Evolutionary conservation across 2,113 vertebrate genomes (phyloP), one percentile per base, ranked within the genome.

Genomic region (Ellobius talpinus): DNA sequence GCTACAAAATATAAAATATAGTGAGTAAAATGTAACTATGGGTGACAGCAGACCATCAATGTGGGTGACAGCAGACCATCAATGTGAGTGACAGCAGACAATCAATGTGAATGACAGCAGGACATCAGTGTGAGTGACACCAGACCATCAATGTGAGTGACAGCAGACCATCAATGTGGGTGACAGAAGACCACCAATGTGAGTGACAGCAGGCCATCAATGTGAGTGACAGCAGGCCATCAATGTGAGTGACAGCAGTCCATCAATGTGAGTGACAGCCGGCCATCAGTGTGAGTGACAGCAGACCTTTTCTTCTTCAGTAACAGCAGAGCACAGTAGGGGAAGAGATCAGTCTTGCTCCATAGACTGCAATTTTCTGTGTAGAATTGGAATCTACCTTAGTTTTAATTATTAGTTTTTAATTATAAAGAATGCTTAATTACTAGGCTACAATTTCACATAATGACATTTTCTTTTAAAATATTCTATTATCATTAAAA

Each of bases 1-100:
- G 55, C 26, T 3, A 7, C 29, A 52, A 94, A 94, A 70, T 84
- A 85, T 76, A 52, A 94, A 94, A 70, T 84, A 85, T 76, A 90
- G 74, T 77, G 68, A 82, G 42, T 19, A 91, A 42, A 68, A 76
- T 39, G 63, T 10, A 31, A 58, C 55, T 55, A 23, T 36, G 63
- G 13, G 9, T 70, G 26, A 76, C 94, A 95, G 63, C 12, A 12
- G 78, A 12, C n/a, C 23, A 84, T 5, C 29, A 73, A 39, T n/a
- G 42, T 33, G 52, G 6, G 9, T 58, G 17, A 73, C 94, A 95
- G 58, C 33, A 26, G 16, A 0, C 55, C 55, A 58, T 19, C 17
- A 58, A 6, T 19, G 17, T 58, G 55, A 58, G 55, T 58, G 55
- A 58, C 55, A 58, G 17, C 5, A 55, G 55, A 0, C 16, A 4